phyloP scores from a whole-genome alignment of 2,113 vertebrate genomes.

The Pseudorectes ferrugineus region DNA sequence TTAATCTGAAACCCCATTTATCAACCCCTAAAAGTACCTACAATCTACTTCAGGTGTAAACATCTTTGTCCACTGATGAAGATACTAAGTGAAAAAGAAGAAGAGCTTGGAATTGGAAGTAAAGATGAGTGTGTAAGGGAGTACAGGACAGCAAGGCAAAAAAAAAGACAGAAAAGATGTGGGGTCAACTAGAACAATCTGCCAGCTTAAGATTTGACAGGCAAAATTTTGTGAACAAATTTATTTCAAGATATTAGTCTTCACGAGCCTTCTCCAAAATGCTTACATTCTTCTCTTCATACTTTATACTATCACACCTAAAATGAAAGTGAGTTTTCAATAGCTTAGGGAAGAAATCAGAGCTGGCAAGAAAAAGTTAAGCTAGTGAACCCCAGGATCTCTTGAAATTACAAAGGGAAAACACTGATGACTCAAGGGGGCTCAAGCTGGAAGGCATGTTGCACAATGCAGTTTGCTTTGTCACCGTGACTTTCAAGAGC shows the following conservation, averaged over 20 bases:
- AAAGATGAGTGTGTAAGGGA: not conserved
- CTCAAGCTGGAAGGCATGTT: conserved; percentile 72
- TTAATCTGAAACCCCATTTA: conserved; percentile 24
- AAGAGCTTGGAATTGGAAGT: not conserved
- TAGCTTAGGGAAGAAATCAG: conserved; percentile 21
- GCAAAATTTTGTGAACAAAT: not conserved
- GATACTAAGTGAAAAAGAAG: conserved; percentile 1
- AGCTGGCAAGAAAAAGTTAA: conserved; percentile 71
- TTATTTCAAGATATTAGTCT: not conserved
- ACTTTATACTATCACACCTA: conserved; percentile 15
- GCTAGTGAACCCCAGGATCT: conserved; percentile 66
- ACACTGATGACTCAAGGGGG: conserved; percentile 57
- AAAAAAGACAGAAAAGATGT: conserved; percentile 28
- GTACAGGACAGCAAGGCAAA: not conserved
- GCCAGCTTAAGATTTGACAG: conserved; percentile 60
- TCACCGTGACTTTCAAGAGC: conserved; percentile 21
- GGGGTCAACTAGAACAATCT: conserved; percentile 68
- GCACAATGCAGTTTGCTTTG: conserved; percentile 43
- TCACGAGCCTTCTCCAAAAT: not conserved
- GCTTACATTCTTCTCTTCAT: conserved; percentile 15
- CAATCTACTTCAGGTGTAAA: conserved; percentile 83
- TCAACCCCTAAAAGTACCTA: conserved; percentile 70
- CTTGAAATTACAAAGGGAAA: conserved; percentile 45
- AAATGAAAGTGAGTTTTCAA: conserved; percentile 10
- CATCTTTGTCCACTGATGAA: conserved; percentile 76